These are phyloP conservation scores for Dipodomys spectabilis DNA, from an alignment of 2,113 vertebrate genomes.

Conservation along the genomic window DNA sequence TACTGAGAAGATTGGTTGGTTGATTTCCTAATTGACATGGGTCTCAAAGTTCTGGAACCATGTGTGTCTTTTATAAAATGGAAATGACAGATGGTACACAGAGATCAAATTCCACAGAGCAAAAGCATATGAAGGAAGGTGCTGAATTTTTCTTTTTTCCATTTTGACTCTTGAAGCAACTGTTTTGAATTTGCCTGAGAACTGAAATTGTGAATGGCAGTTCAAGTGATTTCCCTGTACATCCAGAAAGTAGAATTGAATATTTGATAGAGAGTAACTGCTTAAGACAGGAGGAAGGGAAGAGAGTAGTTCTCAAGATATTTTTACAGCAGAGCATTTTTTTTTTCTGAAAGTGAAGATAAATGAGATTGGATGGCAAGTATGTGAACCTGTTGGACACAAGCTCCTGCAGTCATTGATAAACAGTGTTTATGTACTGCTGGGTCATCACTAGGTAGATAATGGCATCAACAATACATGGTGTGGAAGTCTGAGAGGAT, in stretches of 20 bases:
- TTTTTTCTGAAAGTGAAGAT: slow-evolving; percentile 16
- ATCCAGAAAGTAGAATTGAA: slow-evolving; percentile 35
- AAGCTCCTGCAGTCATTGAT: not conserved
- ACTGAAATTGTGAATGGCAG: slow-evolving; percentile 61
- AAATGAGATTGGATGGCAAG: slow-evolving; percentile 8
- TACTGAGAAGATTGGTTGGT: slow-evolving; percentile 25
- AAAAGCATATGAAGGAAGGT: not conserved
- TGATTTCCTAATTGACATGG: slow-evolving; percentile 44
- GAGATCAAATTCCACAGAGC: slow-evolving; percentile 25
- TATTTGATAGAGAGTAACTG: slow-evolving; percentile 43
- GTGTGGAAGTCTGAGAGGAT: not conserved
- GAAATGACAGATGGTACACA: not conserved
- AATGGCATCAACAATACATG: too few species aligned
- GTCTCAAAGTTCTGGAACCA: slow-evolving; percentile 14
- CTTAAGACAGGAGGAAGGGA: slow-evolving; percentile 22
- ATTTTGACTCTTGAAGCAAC: not conserved
- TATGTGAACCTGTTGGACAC: slow-evolving; percentile 11
- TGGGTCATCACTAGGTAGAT: not conserved
- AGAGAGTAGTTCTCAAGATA: not conserved
- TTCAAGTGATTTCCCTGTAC: slow-evolving; percentile 54
- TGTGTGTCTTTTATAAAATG: slow-evolving; percentile 1
- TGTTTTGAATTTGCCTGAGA: slow-evolving; percentile 54
- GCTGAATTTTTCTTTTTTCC: not conserved
- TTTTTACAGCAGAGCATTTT: not conserved
- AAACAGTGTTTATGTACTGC: not conserved